A percentile compares a stretch with the other conserved stretches of the same genome.
Evolutionary conservation across 2,888 invertebrate genomes (phyloP).

Genomic region (Prenolepis imparis): DNA sequence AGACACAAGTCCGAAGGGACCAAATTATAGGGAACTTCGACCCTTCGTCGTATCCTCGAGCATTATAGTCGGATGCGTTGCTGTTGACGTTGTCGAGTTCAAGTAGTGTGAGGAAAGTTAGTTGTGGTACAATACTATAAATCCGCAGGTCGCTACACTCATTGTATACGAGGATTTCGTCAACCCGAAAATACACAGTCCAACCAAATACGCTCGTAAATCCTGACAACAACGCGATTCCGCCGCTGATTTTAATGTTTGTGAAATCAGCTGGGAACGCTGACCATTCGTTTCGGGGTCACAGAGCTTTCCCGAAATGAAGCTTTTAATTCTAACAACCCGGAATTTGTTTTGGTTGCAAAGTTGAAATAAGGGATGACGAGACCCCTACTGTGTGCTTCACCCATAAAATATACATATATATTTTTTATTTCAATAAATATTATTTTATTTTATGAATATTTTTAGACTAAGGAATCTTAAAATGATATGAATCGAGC

Average conservation of each 20-base stretch:
- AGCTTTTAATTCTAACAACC: conserved; percentile 40
- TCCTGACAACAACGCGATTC: conserved; percentile 19
- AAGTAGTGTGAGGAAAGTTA: conserved; percentile 44
- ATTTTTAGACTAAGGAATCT: background rate
- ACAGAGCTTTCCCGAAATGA: conserved; percentile 9
- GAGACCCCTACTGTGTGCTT: background rate
- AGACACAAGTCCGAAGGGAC: conserved; percentile 29
- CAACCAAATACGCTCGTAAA: conserved; percentile 57
- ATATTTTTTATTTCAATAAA: background rate
- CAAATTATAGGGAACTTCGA: conserved; percentile 45
- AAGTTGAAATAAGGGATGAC: background rate
- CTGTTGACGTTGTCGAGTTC: conserved; percentile 28
- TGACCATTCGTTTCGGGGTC: conserved; percentile 24
- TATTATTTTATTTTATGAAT: background rate
- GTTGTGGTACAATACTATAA: conserved; percentile 30
- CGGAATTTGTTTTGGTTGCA: conserved; percentile 11
- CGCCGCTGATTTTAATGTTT: conserved; percentile 39
- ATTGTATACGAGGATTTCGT: conserved; percentile 5
- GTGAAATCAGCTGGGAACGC: conserved; percentile 35
- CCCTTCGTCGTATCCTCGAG: conserved; percentile 22
- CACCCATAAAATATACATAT: background rate
- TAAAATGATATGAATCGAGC: background rate
- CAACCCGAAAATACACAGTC: conserved; percentile 50
- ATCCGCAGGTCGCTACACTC: background rate
- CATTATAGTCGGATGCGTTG: background rate